Base-by-base conservation (phyloP, 2,797 vertebrate genomes). In the Schizopygopsis pylzovi region DNA sequence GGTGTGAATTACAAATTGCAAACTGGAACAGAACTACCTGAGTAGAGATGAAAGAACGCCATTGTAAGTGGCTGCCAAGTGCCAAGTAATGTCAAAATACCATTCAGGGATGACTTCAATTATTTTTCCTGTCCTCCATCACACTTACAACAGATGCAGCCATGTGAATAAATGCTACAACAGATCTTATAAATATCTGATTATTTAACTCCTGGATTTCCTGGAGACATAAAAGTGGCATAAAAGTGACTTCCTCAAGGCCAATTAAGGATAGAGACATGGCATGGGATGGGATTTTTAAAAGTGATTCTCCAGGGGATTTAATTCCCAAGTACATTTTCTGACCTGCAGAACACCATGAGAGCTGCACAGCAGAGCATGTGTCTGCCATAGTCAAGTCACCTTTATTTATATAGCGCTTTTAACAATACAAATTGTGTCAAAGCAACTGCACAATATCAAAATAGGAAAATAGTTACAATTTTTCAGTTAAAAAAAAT, bases 201-300 rank as follows among this genome's bases (percentile, higher is more conserved):
- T 70, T 68, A 68, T 82, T 82, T 82, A 67, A 22, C 45, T 25
- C 6, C 54, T 77, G 72, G 72, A 77, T 76, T 76, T 77, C 82
- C 72, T 77, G 18, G 6, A 77, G 33, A 22, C 72, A 63, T 49
- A 54, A 54, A 13, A 61, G 39, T 85, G 52, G 52, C 52, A 33
- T 33, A 33, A 65, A 71, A 78, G 41, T 73, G 45, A n/a, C 28
- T 47, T 20, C 25, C 79, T 81, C 16, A 47, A 85, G 61, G 78
- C 59, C 47, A 81, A 68, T 70, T 75, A 47, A 81, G 37, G 15
- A 75, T 16, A 70, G 2, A 76, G 41, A 10, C 37, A 76, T 68
- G 39, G 15, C 11, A 12, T 25, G 12, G 76, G 39, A n/a, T 16
- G 12, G 76, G 39, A n/a, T 16, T 43, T 28, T 63, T 39, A 73